These are phyloP conservation scores for Diplodus puntazzo DNA, from an alignment of 2,797 vertebrate species.

Conservation along the genomic window DNA sequence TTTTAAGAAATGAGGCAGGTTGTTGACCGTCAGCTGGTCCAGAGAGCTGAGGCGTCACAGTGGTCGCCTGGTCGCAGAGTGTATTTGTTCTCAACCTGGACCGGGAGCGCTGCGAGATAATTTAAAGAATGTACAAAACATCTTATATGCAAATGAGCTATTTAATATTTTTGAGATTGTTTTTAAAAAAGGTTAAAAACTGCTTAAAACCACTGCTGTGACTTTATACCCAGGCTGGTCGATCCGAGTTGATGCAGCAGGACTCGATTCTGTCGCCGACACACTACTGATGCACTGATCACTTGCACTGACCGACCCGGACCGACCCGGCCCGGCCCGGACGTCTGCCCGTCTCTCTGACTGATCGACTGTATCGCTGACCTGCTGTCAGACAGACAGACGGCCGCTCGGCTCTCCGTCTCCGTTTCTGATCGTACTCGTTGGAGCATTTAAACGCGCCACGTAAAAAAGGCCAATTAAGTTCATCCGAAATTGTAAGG, in stretches of 20 bases:
- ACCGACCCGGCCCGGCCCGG: not conserved
- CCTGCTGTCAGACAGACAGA: conserved; percentile 48
- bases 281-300: conserved; percentile 75
- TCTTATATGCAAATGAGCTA: conserved; percentile 58
- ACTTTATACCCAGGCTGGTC: conserved; percentile 4
- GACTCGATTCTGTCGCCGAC: conserved; percentile 34
- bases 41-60: not conserved
- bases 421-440: not conserved
- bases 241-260: not conserved
- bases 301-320: conserved; percentile 63
- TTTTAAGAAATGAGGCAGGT: not conserved
- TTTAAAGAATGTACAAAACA: conserved; percentile 61
- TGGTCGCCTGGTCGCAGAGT: not conserved
- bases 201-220: conserved; percentile 25
- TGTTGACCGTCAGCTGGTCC: not conserved
- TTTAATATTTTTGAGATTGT: conserved; percentile 59
- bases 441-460: conserved; percentile 18
- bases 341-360: conserved; percentile 10
- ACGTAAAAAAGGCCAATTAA: conserved; percentile 22
- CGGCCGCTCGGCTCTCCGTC: conserved; percentile 11
- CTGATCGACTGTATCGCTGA: conserved; percentile 29
- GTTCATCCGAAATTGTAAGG: conserved; percentile 38
- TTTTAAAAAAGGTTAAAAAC: conserved; percentile 18
- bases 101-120: not conserved
- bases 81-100: not conserved